These are phyloP conservation scores for Stenchaetothrips biformis DNA, from an alignment of 2,888 invertebrate genomes.

Conservation along the genomic window DNA sequence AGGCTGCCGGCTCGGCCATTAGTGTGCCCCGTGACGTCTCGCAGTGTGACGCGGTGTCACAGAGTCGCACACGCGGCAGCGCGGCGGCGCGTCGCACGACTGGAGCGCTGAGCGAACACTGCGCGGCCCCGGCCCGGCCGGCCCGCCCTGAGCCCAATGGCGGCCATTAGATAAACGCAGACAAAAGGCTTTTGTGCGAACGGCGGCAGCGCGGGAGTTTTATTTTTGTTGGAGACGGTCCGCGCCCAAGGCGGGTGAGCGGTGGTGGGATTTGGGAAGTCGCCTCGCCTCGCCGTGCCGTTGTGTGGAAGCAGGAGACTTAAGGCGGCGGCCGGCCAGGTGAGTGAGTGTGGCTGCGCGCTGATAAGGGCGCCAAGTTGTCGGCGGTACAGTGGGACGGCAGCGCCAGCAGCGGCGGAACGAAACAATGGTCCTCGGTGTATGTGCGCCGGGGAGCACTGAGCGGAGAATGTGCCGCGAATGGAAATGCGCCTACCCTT, in stretches of 20 bases:
- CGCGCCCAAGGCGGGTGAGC: background rate
- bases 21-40: too few species aligned
- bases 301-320: too few species aligned
- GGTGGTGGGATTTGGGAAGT: background rate
- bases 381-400: constrained; percentile 9
- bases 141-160: background rate
- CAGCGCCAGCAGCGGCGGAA: constrained; percentile 10
- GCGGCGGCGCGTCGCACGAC: too few species aligned
- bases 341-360: too few species aligned
- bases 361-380: constrained; percentile 13
- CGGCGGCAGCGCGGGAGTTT: background rate
- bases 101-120: too few species aligned
- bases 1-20: too few species aligned
- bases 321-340: too few species aligned
- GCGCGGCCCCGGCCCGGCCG: background rate
- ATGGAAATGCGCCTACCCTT: background rate
- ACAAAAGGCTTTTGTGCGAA: background rate
- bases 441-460: background rate
- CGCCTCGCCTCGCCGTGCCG: too few species aligned
- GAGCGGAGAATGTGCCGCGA: background rate
- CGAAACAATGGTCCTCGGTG: background rate
- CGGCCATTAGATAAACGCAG: background rate
- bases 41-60: too few species aligned
- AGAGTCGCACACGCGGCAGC: too few species aligned
- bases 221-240: background rate